These are phyloP conservation scores for Thamnophis sirtalis DNA, from an alignment of 2,113 vertebrate genomes.

Conservation along the genomic window DNA sequence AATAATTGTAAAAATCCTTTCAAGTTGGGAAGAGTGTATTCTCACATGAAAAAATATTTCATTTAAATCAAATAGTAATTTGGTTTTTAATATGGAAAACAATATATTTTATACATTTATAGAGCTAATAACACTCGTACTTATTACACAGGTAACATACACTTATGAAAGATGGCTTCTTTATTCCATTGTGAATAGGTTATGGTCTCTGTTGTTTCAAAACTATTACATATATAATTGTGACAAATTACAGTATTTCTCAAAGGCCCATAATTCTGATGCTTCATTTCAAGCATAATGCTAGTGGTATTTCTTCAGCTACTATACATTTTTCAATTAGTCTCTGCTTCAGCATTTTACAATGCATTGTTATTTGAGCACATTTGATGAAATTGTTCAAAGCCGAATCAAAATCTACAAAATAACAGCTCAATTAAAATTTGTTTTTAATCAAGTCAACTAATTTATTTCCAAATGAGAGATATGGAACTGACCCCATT, in stretches of 20 bases:
- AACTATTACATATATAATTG: neutral
- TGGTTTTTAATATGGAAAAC: neutral
- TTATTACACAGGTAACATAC: neutral
- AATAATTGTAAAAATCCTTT: neutral
- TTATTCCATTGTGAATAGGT: neutral
- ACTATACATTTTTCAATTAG: slow-evolving; percentile 77
- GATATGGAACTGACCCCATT: slow-evolving; percentile 43
- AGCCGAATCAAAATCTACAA: slow-evolving; percentile 77
- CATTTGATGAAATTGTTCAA: slow-evolving; percentile 80
- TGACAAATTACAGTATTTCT: slow-evolving; percentile 37
- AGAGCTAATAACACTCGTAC: neutral
- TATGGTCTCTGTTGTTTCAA: slow-evolving; percentile 8
- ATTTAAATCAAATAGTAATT: neutral
- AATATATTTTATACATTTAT: neutral
- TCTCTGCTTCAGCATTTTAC: slow-evolving; percentile 66
- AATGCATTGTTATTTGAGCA: slow-evolving; percentile 74
- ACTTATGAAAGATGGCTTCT: neutral
- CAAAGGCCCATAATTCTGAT: slow-evolving; percentile 25
- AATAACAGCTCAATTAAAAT: slow-evolving; percentile 83
- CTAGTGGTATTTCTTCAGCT: slow-evolving; percentile 48
- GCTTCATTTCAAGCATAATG: slow-evolving; percentile 26
- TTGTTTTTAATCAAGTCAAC: slow-evolving; percentile 76
- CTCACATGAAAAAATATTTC: neutral
- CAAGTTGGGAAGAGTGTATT: neutral
- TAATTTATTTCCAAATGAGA: slow-evolving; percentile 70